Percentiles rank a stretch among this genome's conserved stretches.
Evolutionary conservation across 2,113 vertebrate species (phyloP).

Genomic region (Echinops telfairi): DNA sequence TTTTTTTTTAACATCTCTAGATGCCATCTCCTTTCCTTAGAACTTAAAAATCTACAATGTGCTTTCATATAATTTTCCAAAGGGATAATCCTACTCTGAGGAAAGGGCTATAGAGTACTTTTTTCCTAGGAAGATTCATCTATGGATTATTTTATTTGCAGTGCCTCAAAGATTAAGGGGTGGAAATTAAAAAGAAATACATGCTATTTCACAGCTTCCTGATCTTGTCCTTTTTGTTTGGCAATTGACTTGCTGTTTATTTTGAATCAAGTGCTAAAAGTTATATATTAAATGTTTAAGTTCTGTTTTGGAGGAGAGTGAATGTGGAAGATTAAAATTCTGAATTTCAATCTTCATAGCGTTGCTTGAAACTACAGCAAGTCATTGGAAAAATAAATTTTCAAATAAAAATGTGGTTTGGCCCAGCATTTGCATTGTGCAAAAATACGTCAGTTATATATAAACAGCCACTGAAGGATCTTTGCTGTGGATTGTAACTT

Average conservation of each 20-base stretch:
- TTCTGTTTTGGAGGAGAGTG: constrained; percentile 35
- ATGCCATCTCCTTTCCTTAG: not conserved
- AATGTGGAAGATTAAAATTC: not conserved
- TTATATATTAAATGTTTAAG: constrained; percentile 22
- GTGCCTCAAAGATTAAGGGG: not conserved
- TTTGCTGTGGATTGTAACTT: not conserved
- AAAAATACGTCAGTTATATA: constrained; percentile 5
- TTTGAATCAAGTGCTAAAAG: constrained; percentile 42
- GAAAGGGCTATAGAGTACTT: not conserved
- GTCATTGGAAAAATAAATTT: constrained; percentile 49
- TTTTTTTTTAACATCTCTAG: not conserved
- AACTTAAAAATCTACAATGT: not conserved
- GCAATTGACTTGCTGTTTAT: constrained; percentile 23
- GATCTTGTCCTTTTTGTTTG: constrained; percentile 48
- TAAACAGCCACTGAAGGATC: constrained; percentile 21
- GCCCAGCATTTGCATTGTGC: constrained; percentile 9
- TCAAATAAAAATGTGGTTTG: constrained; percentile 43
- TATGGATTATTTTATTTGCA: constrained; percentile 26
- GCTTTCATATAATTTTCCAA: constrained; percentile 36
- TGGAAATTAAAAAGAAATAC: not conserved
- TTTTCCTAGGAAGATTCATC: constrained; percentile 24
- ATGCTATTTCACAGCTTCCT: constrained; percentile 38
- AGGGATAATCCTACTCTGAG: not conserved
- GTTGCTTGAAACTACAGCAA: not conserved
- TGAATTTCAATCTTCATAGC: constrained; percentile 22